Evolutionary conservation across 2,797 vertebrate species (phyloP), one percentile per base, ranked within the genome.

Genomic region (Cygnus olor): DNA sequence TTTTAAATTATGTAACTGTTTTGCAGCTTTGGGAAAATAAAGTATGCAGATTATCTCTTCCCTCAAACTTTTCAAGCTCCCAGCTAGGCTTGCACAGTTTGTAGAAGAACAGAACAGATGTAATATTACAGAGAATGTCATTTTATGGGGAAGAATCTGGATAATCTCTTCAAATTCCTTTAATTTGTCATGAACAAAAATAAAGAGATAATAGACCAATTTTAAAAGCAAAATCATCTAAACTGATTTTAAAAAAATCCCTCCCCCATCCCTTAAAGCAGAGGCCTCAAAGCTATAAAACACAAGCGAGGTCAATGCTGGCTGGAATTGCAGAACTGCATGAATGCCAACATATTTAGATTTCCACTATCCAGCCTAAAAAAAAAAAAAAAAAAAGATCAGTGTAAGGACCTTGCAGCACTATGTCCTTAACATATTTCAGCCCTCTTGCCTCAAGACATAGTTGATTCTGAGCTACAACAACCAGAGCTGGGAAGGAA

Each of bases 21-120:
- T 89, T 88, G 68, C 91, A 83, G 65, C 63, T 92, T 80, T n/a
- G 61, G 42, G 85, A 85, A 92, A 94, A 96, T 36, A 51, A 80
- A 89, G 14, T 30, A 42, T 5, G 14, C 24, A 81, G 34, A 58
- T 71, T 57, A 80, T 38, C 36, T 60, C 69, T 83, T 91, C 25
- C 60, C 68, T 87, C 54, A 68, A 61, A 60, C 10, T 44, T 45
- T 45, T 70, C 19, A 42, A 89, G 36, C 30, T 92, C 56, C 38
- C 30, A 92, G 30, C 54, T 61, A 88, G 14, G 36, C 61, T 0
- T 73, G 34, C 10, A 36, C 60, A 74, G 16, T 20, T 56, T 66
- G 19, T 22, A 44, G 25, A 65, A 44, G 51, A 66, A 22, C 3
- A 3, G 51, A 28, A 80, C 9, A 30, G 60, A 42, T 32, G 53